A percentile compares a stretch with the other conserved stretches of the same genome.
phyloP scores from a whole-genome alignment of 2,797 vertebrate species.

The Typhlichthys eigenmanni region DNA sequence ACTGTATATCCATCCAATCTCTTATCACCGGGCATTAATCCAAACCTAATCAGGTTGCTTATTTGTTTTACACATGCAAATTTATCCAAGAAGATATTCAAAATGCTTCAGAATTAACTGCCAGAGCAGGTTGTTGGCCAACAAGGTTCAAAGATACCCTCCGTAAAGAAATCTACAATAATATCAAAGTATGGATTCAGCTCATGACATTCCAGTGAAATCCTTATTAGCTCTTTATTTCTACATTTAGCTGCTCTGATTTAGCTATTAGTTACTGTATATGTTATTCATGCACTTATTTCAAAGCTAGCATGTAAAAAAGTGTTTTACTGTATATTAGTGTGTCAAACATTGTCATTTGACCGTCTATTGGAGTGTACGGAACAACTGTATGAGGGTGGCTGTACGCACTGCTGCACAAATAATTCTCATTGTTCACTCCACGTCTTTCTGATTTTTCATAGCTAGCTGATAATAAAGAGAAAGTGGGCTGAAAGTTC shows the following conservation, averaged over 20 bases:
- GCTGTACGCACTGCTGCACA: not conserved
- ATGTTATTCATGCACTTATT: constrained; percentile 11
- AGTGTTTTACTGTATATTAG: constrained; percentile 10
- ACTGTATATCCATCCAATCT: constrained; percentile 67
- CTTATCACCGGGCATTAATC: constrained; percentile 68
- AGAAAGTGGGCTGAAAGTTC: constrained; percentile 58
- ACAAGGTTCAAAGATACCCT: constrained; percentile 15
- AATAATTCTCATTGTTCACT: constrained; percentile 1
- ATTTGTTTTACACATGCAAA: constrained; percentile 65
- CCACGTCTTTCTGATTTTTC: constrained; percentile 30
- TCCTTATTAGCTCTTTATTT: no score
- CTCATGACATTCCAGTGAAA: no score
- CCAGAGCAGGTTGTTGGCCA: constrained; percentile 56
- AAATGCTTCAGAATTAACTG: constrained; percentile 53
- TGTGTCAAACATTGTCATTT: constrained; percentile 30
- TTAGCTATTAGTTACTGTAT: constrained; percentile 25
- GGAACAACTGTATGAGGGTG: not conserved
- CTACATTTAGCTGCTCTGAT: not conserved
- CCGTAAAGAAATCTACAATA: constrained; percentile 44
- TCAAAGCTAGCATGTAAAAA: constrained; percentile 22
- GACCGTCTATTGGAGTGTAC: constrained; percentile 1
- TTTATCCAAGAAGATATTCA: constrained; percentile 49
- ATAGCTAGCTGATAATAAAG: constrained; percentile 45
- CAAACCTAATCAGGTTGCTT: constrained; percentile 68
- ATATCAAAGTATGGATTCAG: constrained; percentile 72